Evolutionary conservation across 1,140 invertebrate genomes (phyloP).

Genomic region (Sitobion miscanthi): DNA sequence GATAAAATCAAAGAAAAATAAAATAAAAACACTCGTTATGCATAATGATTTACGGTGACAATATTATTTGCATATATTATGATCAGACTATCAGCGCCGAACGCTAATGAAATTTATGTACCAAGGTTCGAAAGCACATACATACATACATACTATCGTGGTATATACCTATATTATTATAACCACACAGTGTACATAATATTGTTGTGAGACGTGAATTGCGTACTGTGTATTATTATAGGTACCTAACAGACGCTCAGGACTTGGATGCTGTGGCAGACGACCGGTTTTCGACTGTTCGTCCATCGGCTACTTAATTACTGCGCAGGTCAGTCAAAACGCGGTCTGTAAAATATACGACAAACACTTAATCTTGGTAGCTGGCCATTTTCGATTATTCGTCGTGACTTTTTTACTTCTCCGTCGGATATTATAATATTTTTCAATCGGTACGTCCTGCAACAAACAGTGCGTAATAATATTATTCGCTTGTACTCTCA

Average conservation of each 20-base stretch:
- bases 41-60: conserved; percentile 16
- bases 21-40: conserved; percentile 7
- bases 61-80: conserved; percentile 14
- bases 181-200: not conserved
- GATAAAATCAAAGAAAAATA: not conserved
- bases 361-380: not conserved
- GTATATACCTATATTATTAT: not conserved
- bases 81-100: not conserved
- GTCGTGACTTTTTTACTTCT: not conserved
- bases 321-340: not conserved
- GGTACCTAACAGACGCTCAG: not conserved
- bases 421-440: too few species aligned
- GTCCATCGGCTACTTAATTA: not conserved
- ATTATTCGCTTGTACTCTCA: too few species aligned
- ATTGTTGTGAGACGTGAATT: not conserved
- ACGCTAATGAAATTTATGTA: conserved; percentile 26
- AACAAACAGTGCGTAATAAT: too few species aligned
- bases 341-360: too few species aligned
- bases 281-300: conserved; percentile 2
- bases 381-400: not conserved
- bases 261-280: not conserved
- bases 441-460: too few species aligned
- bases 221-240: not conserved
- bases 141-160: too few species aligned
- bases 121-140: not conserved